Evolutionary conservation across 2,888 invertebrate genomes (phyloP).

Genomic region (Ichneumon xanthorius): DNA sequence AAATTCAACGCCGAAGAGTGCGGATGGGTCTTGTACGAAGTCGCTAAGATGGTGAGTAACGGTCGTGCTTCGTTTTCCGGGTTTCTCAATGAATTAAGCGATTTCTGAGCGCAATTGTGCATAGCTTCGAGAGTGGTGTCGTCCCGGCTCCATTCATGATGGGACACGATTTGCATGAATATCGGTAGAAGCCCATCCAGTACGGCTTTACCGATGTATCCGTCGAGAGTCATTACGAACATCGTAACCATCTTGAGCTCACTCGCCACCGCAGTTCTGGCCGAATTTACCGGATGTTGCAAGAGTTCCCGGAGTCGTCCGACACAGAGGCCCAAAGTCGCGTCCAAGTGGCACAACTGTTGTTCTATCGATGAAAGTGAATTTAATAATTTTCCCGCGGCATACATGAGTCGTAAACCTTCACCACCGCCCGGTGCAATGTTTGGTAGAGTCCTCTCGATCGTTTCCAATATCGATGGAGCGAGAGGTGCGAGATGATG

Average conservation of each 20-base stretch:
- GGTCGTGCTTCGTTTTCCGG: constrained; percentile 79
- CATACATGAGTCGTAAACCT: constrained; percentile 90
- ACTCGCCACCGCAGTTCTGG: constrained; percentile 85
- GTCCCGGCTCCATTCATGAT: constrained; percentile 87
- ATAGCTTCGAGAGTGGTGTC: constrained; percentile 88
- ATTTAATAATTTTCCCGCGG: constrained; percentile 91
- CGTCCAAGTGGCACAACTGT: constrained; percentile 90
- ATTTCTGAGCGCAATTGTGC: constrained; percentile 79
- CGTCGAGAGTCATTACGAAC: constrained; percentile 88
- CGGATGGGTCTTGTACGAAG: constrained; percentile 84
- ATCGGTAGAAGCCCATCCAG: constrained; percentile 86
- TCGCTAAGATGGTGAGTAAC: constrained; percentile 74
- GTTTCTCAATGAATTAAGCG: constrained; percentile 78
- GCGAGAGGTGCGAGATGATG: constrained; percentile 91
- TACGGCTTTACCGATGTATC: constrained; percentile 84
- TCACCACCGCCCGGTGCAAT: constrained; percentile 89
- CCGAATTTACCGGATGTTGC: constrained; percentile 72
- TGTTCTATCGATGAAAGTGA: constrained; percentile 87
- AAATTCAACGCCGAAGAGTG: constrained; percentile 84
- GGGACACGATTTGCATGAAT: constrained; percentile 87
- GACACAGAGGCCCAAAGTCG: constrained; percentile 89
- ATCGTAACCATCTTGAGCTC: constrained; percentile 90
- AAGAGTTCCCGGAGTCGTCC: constrained; percentile 87
- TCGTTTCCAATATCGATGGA: constrained; percentile 90
- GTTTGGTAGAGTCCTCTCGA: constrained; percentile 86